Evolutionary conservation across 2,113 vertebrate genomes (phyloP).

Genomic region (Willisornis vidua): DNA sequence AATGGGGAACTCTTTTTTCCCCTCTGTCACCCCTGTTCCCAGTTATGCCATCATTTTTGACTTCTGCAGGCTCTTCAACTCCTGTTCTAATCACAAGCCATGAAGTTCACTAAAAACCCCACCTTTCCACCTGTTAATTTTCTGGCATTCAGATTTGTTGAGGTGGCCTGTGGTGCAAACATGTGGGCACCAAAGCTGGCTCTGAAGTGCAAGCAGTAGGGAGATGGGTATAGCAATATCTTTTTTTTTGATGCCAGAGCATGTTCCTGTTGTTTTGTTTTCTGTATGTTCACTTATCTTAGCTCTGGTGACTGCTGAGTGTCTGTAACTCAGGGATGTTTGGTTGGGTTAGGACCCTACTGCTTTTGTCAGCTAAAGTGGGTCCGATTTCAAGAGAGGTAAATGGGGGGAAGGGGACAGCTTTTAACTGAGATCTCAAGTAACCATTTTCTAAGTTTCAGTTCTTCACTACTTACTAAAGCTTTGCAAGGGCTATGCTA

Average conservation of each 20-base stretch:
- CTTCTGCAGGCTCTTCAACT: neutral
- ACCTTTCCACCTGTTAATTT: neutral
- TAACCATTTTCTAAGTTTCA: neutral
- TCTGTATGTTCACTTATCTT: neutral
- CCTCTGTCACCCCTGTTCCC: neutral
- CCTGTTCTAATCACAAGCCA: neutral
- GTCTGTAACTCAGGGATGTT: neutral
- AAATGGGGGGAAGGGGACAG: neutral
- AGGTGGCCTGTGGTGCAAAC: neutral
- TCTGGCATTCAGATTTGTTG: neutral
- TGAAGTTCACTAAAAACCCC: neutral
- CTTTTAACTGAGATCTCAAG: neutral
- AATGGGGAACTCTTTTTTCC: neutral
- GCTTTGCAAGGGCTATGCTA: neutral
- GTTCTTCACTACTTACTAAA: neutral
- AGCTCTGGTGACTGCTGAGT: neutral
- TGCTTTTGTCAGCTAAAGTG: neutral
- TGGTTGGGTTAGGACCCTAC: neutral
- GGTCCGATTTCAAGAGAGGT: neutral
- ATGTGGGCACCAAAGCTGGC: neutral
- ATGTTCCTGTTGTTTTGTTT: neutral
- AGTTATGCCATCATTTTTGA: neutral
- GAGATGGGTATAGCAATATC: neutral
- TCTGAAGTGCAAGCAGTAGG: neutral
- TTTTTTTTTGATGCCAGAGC: neutral